Evolutionary conservation across 2,113 vertebrate genomes (phyloP), one percentile per base, ranked within the genome.

Genomic region (Axis porcinus): DNA sequence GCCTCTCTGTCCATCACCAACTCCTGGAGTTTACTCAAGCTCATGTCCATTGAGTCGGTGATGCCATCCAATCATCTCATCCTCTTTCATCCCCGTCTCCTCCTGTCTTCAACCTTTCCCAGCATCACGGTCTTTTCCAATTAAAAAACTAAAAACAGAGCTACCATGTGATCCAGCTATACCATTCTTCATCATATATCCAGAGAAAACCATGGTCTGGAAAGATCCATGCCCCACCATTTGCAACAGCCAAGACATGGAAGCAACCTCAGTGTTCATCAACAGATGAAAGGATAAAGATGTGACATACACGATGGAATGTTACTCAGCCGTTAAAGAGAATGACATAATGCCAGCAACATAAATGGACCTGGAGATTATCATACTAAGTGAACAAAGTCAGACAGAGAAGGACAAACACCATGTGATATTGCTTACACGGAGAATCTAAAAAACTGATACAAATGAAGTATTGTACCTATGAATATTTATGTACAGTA

Each of bases 261-360:
- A 78, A 45, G 43, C 74, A 78, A 45, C 25, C 7, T 45, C 27
- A 60, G 40, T 45, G 74, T 78, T 16, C 43, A 30, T 14, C 28
- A 45, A 28, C 13, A 78, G 43, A 78, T 28, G 74, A 8, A 28
- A 9, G 40, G 7, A 16, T 78, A 45, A 15, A 78, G 74, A 45
- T 28, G 43, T 45, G 40, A 28, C 3, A 0, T 9, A 45, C 2
- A 28, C 74, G 2, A 16, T 2, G 74, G 25, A 45, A 78, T 0
- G 0, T 45, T 28, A 74, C 70, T 6, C 36, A 45, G 74, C 40
- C 2, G 0, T 45, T 27, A 45, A 45, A 78, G 28, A 43, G 25
- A 78, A 28, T 16, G 74, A 13, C 40, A 8, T 2, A 28, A 28
- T 78, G 40, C 74, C 74, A 45, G 67, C n/a, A 13, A 23, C 17